phyloP scores from a whole-genome alignment of 2,888 invertebrate genomes.

The Drosophila mulleri region DNA sequence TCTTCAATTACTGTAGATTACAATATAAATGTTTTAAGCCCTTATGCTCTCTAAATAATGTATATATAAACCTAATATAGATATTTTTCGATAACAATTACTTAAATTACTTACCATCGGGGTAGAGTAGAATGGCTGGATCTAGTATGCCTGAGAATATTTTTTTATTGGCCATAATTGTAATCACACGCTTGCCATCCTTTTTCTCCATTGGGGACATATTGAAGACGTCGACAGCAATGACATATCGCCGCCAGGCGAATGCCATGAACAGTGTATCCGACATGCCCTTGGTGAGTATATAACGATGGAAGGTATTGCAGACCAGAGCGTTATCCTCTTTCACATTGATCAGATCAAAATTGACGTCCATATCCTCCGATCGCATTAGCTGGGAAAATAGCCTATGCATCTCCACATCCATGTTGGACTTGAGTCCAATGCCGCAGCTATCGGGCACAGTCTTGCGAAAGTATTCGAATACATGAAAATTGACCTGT shows the following conservation, averaged over 20 bases:
- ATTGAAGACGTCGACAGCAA: constrained; percentile 63
- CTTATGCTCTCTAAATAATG: too few species aligned
- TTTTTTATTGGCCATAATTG: constrained; percentile 30
- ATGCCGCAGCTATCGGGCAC: constrained; percentile 15
- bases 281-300: constrained; percentile 60
- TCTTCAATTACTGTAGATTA: too few species aligned
- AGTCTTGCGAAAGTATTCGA: constrained; percentile 54
- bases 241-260: constrained; percentile 47
- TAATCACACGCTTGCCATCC: constrained; percentile 12
- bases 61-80: too few species aligned
- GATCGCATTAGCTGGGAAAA: constrained; percentile 49
- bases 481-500: constrained; percentile 54
- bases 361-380: constrained; percentile 53
- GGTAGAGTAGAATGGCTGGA: constrained; percentile 70
- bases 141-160: constrained; percentile 70
- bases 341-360: constrained; percentile 35
- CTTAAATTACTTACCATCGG: constrained; percentile 52
- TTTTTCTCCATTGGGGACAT: constrained; percentile 3
- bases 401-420: constrained; percentile 45
- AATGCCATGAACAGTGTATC: constrained; percentile 47
- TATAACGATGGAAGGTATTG: constrained; percentile 75
- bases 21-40: too few species aligned
- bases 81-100: too few species aligned
- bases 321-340: constrained; percentile 61
- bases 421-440: constrained; percentile 55